Conservation (phyloP, 2,113 vertebrate genomes). For the Camarhynchus parvulus region DNA sequence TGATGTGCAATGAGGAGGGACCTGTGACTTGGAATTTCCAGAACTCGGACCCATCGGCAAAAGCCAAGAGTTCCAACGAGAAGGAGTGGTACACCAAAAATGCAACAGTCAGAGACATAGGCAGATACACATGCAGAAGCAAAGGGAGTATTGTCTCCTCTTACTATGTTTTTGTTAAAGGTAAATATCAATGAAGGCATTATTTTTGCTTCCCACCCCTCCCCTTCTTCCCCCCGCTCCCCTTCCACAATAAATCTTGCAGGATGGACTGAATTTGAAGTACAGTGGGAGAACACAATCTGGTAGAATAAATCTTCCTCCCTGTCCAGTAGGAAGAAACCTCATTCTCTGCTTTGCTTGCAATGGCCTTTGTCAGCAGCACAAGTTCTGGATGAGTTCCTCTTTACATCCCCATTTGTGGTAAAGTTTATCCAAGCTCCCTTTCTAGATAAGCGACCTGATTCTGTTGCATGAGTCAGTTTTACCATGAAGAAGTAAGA, state of each 20-base stretch:
- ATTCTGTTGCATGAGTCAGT: background rate
- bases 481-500: background rate
- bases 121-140: constrained; percentile 87
- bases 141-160: constrained; percentile 70
- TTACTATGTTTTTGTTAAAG: constrained; percentile 92
- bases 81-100: constrained; percentile 62
- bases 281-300: background rate
- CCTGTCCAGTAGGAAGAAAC: background rate
- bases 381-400: background rate
- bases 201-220: background rate
- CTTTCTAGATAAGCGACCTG: background rate
- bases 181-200: constrained; percentile 70
- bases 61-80: background rate
- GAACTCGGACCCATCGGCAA: background rate
- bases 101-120: constrained; percentile 69
- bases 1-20: constrained; percentile 37
- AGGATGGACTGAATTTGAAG: background rate
- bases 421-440: background rate
- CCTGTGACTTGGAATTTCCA: constrained; percentile 74
- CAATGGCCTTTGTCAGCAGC: background rate
- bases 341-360: background rate
- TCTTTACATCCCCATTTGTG: background rate
- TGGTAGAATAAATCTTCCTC: background rate
- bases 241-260: background rate
- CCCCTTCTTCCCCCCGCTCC: fast-evolving